phyloP scores from a whole-genome alignment of 1,140 invertebrate species.

The Ceratina australensis region DNA sequence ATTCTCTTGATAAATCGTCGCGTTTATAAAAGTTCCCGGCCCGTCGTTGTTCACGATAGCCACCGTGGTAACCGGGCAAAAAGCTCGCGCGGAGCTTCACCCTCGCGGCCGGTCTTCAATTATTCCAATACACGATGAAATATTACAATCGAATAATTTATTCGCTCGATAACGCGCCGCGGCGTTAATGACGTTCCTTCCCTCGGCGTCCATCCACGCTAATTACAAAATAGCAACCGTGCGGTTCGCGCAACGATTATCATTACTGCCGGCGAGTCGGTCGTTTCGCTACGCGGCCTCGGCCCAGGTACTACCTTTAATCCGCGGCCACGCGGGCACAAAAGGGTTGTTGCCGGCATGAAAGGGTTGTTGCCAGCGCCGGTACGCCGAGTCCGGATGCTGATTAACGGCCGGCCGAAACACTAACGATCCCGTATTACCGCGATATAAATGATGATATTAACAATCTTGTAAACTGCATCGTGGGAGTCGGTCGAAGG shows the following conservation, averaged over 20 bases:
- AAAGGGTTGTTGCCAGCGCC: constrained; percentile 52
- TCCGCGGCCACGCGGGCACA: constrained; percentile 32
- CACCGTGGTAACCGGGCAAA: not conserved
- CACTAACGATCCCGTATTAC: constrained; percentile 64
- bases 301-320: constrained; percentile 35
- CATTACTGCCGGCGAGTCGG: constrained; percentile 23
- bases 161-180: constrained; percentile 34
- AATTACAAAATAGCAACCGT: constrained; percentile 39
- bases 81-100: not conserved
- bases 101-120: constrained; percentile 30
- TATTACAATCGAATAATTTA: constrained; percentile 52
- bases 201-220: constrained; percentile 21
- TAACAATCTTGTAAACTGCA: constrained; percentile 73
- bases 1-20: not conserved
- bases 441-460: constrained; percentile 72
- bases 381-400: constrained; percentile 49
- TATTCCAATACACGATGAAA: constrained; percentile 43
- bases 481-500: constrained; percentile 75
- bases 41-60: not conserved
- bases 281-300: constrained; percentile 13
- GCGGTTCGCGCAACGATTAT: constrained; percentile 31
- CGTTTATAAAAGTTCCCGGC: not conserved
- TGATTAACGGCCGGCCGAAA: constrained; percentile 57
- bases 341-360: constrained; percentile 54
- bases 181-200: constrained; percentile 41